Conservation (phyloP, 2,797 vertebrate species). For the Gouania willdenowi region DNA sequence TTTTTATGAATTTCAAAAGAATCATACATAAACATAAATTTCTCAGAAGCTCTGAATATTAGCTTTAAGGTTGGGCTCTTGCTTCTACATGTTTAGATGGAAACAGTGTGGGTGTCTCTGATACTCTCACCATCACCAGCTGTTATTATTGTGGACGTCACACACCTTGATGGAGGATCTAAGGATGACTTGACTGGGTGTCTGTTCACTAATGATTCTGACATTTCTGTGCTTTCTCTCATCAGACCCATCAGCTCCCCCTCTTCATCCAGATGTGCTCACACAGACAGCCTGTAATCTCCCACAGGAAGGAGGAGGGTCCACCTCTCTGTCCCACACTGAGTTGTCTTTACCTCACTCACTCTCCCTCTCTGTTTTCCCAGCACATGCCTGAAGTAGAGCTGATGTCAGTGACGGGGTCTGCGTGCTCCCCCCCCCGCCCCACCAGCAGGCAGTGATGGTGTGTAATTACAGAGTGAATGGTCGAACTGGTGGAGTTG, state of each 20-base stretch:
- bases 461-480: constrained; percentile 63
- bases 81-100: too few species aligned
- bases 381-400: constrained; percentile 35
- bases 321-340: constrained; percentile 33
- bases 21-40: too few species aligned
- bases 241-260: constrained; percentile 43
- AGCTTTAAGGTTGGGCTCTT: too few species aligned
- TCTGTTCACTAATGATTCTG: constrained; percentile 6
- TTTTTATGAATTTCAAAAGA: too few species aligned
- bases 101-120: too few species aligned
- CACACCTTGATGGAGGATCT: too few species aligned
- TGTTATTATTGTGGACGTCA: too few species aligned
- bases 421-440: constrained; percentile 1
- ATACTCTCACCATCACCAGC: too few species aligned
- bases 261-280: constrained; percentile 64
- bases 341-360: constrained; percentile 40
- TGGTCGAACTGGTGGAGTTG: constrained; percentile 35
- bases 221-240: constrained; percentile 23
- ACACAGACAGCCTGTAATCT: constrained; percentile 62
- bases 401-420: constrained; percentile 43
- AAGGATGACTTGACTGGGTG: too few species aligned
- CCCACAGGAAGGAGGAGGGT: constrained; percentile 65
- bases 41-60: too few species aligned
- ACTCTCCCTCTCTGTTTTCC: constrained; percentile 39
- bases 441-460: constrained; percentile 31